Evolutionary conservation across 2,113 vertebrate genomes (phyloP).

Genomic region (Chinchilla lanigera): DNA sequence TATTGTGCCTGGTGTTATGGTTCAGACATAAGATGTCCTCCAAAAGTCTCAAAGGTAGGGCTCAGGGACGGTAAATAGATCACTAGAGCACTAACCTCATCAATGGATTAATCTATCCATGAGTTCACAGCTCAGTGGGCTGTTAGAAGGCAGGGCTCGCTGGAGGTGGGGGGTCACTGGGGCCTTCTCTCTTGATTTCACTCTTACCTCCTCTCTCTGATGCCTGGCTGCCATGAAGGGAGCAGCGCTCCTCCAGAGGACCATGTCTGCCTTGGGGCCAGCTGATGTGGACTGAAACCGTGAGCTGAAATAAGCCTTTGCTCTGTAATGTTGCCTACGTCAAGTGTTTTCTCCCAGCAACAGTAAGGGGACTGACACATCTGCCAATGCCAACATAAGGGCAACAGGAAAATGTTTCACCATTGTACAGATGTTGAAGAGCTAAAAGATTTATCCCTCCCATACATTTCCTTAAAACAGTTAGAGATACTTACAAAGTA

Average conservation of each 20-base stretch:
- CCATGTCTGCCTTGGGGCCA: neutral
- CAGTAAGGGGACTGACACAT: neutral
- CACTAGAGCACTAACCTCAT: neutral
- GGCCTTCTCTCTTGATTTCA: neutral
- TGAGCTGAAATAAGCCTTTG: neutral
- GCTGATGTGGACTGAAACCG: neutral
- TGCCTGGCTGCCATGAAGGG: neutral
- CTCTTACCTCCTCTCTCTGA: neutral
- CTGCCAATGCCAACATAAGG: neutral
- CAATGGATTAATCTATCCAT: neutral
- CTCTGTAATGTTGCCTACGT: neutral
- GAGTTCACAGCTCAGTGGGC: neutral
- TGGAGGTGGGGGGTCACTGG: neutral
- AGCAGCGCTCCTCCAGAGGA: neutral
- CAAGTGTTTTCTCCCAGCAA: neutral
- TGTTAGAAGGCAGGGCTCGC: neutral
- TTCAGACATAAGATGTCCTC: neutral
- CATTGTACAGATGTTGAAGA: neutral
- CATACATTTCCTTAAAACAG: neutral
- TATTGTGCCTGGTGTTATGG: constrained; percentile 24
- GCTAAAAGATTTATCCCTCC: neutral
- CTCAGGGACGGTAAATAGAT: neutral
- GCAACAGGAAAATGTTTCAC: neutral
- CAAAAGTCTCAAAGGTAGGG: neutral
- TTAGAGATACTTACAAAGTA: neutral